Base-by-base conservation (phyloP, 2,888 invertebrate genomes). In the Pollenia griseotomentosa region DNA sequence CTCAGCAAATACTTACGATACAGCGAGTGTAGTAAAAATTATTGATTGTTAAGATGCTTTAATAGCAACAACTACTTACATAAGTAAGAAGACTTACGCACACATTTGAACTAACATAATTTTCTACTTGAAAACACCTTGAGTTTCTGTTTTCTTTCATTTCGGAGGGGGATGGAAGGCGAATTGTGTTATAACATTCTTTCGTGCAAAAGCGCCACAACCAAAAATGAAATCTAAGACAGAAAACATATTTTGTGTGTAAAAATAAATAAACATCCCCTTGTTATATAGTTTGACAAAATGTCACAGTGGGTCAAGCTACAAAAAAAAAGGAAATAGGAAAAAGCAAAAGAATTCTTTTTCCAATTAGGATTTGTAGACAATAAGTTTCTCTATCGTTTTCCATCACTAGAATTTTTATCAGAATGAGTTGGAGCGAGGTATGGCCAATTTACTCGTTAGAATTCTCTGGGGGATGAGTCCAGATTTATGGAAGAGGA, bases 51-150 rank as follows among this genome's bases (percentile, higher is more conserved):
- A 57, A 40, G 53, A 46, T 71, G 68, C 57, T n/a, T 33, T 12
- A 33, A 12, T 19, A 75, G 74, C 14, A 65, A 44, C 55, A 63
- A 42, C 40, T 33, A 33, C 33, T 33, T 53, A 44, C 42, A 70
- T 5, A 77, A 44, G 46, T 51, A 51, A 70, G 40, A n/a, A 48
- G 14, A 23, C 3, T 53, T 57, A 68, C 40, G 59, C 57, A 40
- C 40, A 55, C 9, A 16, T 81, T 40, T 65, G n/a, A 33, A 44
- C 12, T 57, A 23, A 16, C 40, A 48, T 81, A 9, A 55, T 57
- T 66, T 81, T 46, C 57, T 19, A 57, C 73, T 73, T 55, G 53
- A 65, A 66, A 57, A 65, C 66, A 74, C 81, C 74, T 81, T 66
- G 16, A 48, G 42, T 33, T 33, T 53, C n/a, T 33, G 33, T 33